phyloP scores from a whole-genome alignment of 2,797 vertebrate species.

The Hydrophis major region DNA sequence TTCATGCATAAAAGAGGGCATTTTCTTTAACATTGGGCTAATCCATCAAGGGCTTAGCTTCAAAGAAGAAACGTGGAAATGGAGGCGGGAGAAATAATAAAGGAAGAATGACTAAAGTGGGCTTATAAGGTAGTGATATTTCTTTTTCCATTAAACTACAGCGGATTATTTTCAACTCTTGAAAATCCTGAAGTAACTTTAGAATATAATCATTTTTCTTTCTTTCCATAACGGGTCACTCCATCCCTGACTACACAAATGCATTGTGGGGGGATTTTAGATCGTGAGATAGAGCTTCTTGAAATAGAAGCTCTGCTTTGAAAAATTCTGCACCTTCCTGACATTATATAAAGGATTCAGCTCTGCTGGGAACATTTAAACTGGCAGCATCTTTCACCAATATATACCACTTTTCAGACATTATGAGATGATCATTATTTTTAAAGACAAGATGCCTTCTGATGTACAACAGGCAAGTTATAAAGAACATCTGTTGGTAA shows the following conservation, averaged over 20 bases:
- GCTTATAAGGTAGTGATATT: conserved; percentile 49
- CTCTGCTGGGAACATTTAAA: conserved; percentile 9
- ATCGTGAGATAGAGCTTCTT: conserved; percentile 17
- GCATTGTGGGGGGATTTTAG: conserved; percentile 27
- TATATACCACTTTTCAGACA: conserved; percentile 17
- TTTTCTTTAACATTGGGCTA: conserved; percentile 84
- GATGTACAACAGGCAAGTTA: conserved; percentile 15
- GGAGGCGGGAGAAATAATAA: not conserved
- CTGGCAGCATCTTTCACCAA: conserved; percentile 20
- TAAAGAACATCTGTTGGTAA: not conserved
- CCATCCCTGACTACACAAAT: not conserved
- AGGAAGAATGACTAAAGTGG: conserved; percentile 28
- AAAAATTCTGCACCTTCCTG: not conserved
- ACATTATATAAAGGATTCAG: not conserved
- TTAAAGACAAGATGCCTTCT: conserved; percentile 5
- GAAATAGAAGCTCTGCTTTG: conserved; percentile 9
- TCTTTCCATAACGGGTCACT: conserved; percentile 11
- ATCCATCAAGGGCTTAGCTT: conserved; percentile 89
- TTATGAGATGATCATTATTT: not conserved
- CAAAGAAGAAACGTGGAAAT: conserved; percentile 71
- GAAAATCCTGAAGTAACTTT: conserved; percentile 46
- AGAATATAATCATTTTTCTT: conserved; percentile 59
- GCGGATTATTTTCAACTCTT: conserved; percentile 61
- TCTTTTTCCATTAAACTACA: conserved; percentile 50
- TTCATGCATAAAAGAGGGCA: conserved; percentile 84